These are phyloP conservation scores for Lithophane socia DNA, from an alignment of 2,888 invertebrate genomes.

Conservation along the genomic window DNA sequence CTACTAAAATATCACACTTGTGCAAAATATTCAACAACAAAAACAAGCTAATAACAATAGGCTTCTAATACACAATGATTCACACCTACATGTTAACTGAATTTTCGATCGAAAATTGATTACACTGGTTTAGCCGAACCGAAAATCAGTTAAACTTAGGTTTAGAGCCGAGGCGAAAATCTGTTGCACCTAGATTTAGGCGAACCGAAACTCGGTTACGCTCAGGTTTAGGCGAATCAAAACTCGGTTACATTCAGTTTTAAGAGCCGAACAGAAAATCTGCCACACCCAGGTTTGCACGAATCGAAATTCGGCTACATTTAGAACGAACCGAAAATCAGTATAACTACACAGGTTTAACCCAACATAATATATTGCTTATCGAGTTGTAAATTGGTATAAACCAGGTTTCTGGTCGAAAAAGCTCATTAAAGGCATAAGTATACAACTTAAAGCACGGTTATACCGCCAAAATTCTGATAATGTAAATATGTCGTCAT, in stretches of 20 bases:
- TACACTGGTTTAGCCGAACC: background rate
- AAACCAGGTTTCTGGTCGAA: background rate
- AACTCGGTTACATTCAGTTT: background rate
- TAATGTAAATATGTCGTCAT: slow-evolving; percentile 6
- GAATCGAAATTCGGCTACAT: background rate
- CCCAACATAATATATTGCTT: background rate
- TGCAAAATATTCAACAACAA: slow-evolving; percentile 54
- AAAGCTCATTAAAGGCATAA: background rate
- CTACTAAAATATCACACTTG: slow-evolving; percentile 61
- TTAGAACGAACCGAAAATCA: background rate
- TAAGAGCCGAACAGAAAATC: background rate
- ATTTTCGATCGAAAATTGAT: background rate
- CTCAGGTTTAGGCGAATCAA: background rate
- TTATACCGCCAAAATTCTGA: background rate
- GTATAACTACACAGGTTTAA: background rate
- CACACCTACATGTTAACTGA: background rate
- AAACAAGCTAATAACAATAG: slow-evolving; percentile 48
- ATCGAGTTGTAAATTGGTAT: background rate
- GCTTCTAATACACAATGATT: slow-evolving; percentile 38
- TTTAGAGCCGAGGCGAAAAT: background rate
- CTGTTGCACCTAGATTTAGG: background rate
- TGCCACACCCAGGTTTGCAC: background rate
- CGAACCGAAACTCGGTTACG: no score
- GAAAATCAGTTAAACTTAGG: no score
- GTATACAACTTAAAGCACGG: background rate